phyloP scores from a whole-genome alignment of 2,797 vertebrate species.

The Enteromius radiatus region DNA sequence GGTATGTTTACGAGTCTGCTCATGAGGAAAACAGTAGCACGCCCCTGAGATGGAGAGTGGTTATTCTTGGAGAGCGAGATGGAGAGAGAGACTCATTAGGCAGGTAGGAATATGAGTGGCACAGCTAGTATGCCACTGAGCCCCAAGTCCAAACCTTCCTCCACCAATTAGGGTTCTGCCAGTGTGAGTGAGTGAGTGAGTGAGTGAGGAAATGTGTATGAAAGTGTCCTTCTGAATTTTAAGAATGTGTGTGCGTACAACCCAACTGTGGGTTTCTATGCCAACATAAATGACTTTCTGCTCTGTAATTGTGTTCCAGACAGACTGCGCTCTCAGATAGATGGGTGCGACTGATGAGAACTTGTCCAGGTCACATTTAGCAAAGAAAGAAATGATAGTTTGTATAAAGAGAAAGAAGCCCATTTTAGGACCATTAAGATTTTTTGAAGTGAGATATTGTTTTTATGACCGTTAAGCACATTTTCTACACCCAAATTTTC shows the following conservation, averaged over 20 bases:
- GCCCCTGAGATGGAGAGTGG: constrained; percentile 38
- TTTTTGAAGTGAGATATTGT: neutral
- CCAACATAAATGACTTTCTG: constrained; percentile 28
- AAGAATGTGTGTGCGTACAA: constrained; percentile 43
- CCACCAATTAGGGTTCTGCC: constrained; percentile 55
- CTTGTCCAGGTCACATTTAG: constrained; percentile 12
- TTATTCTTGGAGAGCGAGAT: constrained; percentile 16
- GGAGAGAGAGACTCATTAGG: constrained; percentile 47
- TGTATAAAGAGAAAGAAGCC: constrained; percentile 1
- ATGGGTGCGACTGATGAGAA: neutral
- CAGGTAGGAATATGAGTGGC: constrained; percentile 50
- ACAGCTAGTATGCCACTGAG: constrained; percentile 55
- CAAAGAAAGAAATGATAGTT: neutral
- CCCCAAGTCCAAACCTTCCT: constrained; percentile 51
- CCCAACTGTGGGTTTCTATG: constrained; percentile 33
- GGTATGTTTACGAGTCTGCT: constrained; percentile 22
- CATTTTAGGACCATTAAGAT: neutral
- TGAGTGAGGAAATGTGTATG: constrained; percentile 33
- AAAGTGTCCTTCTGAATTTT: constrained; percentile 23
- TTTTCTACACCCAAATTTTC: neutral
- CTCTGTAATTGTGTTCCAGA: constrained; percentile 30
- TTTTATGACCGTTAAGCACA: neutral
- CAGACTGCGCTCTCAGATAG: constrained; percentile 15
- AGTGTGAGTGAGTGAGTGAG: constrained; percentile 36
- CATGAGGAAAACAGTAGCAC: constrained; percentile 33